phyloP scores from a whole-genome alignment of 1,140 invertebrate species.

The Zophobas morio region DNA sequence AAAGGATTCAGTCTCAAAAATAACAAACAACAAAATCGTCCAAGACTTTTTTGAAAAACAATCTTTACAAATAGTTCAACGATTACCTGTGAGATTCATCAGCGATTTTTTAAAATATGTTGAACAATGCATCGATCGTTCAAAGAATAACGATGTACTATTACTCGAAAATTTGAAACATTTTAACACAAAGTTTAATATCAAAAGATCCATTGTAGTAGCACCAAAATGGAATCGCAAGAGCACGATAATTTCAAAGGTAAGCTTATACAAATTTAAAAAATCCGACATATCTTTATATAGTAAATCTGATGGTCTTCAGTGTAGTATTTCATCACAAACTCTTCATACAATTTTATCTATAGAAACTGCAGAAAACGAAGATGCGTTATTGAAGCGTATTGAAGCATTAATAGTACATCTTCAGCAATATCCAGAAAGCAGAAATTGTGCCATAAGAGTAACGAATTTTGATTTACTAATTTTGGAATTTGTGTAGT shows the following conservation, averaged over 20 bases:
- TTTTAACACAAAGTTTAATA: too few species aligned
- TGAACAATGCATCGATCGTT: too few species aligned
- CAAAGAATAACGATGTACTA: too few species aligned
- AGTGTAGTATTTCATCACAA: constrained; percentile 75
- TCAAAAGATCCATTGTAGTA: too few species aligned
- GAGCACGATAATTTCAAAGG: constrained; percentile 33
- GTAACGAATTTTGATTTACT: constrained; percentile 65
- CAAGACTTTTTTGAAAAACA: too few species aligned
- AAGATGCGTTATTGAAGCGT: constrained; percentile 52
- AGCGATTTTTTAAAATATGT: too few species aligned
- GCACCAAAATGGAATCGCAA: constrained; percentile 62
- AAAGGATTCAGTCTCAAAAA: too few species aligned
- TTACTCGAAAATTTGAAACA: too few species aligned
- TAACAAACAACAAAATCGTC: too few species aligned
- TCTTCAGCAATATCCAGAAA: constrained; percentile 80
- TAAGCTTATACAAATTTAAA: constrained; percentile 55
- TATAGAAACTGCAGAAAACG: constrained; percentile 73
- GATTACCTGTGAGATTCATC: too few species aligned
- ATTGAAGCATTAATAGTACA: constrained; percentile 80
- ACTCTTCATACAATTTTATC: constrained; percentile 79
- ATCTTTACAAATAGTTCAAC: too few species aligned
- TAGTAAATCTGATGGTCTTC: constrained; percentile 62
- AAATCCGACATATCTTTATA: background rate
- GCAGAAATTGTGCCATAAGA: constrained; percentile 79
- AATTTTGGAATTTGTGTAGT: constrained; percentile 32